phyloP scores from a whole-genome alignment of 2,113 vertebrate genomes.

The human region DNA sequence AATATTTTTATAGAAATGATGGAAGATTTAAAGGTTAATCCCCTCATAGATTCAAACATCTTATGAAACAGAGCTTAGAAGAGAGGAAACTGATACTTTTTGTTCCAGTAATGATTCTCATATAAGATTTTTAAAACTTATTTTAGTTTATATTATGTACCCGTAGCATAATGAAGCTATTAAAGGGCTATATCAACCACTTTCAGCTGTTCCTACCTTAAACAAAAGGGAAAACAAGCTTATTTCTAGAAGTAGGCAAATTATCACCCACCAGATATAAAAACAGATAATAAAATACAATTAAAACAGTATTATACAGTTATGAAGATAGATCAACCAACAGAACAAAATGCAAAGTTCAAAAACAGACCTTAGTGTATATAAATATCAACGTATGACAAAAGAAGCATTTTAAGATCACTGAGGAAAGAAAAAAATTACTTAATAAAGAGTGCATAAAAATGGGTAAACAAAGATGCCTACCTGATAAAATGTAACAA shows the following conservation, averaged over 20 bases:
- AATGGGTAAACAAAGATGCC: background rate
- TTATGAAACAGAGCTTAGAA: background rate
- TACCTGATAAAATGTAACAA: background rate
- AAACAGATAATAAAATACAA: conserved; percentile 17
- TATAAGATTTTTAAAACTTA: background rate
- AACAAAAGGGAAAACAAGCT: background rate
- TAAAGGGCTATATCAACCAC: background rate
- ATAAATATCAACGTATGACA: background rate
- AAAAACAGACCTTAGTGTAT: background rate
- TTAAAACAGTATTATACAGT: background rate
- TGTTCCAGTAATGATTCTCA: background rate
- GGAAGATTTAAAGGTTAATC: background rate
- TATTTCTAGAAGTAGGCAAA: conserved; percentile 37
- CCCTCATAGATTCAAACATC: background rate
- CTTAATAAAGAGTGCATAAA: background rate
- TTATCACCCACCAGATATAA: background rate
- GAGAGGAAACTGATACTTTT: background rate
- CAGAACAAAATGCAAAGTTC: background rate
- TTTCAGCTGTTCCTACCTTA: background rate
- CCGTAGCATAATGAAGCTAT: background rate
- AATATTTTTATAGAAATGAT: conserved; percentile 12
- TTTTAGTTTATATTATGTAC: background rate
- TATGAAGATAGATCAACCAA: background rate
- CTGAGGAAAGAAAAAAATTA: background rate
- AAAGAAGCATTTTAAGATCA: background rate